phyloP scores from a whole-genome alignment of 2,797 vertebrate species.

The Galaxias olidus region DNA sequence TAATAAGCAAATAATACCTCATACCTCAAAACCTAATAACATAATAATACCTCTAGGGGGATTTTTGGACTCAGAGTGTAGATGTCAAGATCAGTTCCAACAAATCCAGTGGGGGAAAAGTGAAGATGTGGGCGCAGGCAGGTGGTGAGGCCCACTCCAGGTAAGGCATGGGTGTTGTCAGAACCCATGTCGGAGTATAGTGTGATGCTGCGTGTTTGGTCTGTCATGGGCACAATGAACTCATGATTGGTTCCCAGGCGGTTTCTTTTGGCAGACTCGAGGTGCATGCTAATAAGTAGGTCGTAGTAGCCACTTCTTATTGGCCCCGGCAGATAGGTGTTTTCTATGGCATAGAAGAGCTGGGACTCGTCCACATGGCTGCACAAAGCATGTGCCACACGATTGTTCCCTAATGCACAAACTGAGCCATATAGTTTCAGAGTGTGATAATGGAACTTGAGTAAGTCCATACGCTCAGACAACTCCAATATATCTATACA shows the following conservation, averaged over 20 bases:
- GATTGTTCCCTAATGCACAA: slow-evolving; percentile 95
- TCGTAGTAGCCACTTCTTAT: slow-evolving; percentile 92
- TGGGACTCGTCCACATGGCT: slow-evolving; percentile 94
- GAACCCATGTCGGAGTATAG: slow-evolving; percentile 74
- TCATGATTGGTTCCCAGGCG: slow-evolving; percentile 91
- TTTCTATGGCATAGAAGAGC: slow-evolving; percentile 90
- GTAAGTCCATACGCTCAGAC: slow-evolving; percentile 83
- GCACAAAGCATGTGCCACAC: slow-evolving; percentile 91
- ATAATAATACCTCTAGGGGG: slow-evolving; percentile 83
- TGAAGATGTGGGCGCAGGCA: slow-evolving; percentile 89
- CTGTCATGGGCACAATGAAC: slow-evolving; percentile 92
- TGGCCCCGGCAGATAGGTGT: slow-evolving; percentile 86
- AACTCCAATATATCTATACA: slow-evolving; percentile 94
- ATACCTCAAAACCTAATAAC: too few species aligned
- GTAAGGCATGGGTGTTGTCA: slow-evolving; percentile 78
- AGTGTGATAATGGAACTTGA: slow-evolving; percentile 92
- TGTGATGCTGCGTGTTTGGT: slow-evolving; percentile 81
- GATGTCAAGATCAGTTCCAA: slow-evolving; percentile 77
- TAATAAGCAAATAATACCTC: too few species aligned
- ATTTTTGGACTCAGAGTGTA: slow-evolving; percentile 83
- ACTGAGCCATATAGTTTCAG: slow-evolving; percentile 90
- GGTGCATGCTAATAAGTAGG: slow-evolving; percentile 92
- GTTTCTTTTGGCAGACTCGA: slow-evolving; percentile 91
- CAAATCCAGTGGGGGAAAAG: slow-evolving; percentile 84
- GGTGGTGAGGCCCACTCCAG: slow-evolving; percentile 87